Conservation (phyloP, 2,113 vertebrate species). For the Plectropomus leopardus region DNA sequence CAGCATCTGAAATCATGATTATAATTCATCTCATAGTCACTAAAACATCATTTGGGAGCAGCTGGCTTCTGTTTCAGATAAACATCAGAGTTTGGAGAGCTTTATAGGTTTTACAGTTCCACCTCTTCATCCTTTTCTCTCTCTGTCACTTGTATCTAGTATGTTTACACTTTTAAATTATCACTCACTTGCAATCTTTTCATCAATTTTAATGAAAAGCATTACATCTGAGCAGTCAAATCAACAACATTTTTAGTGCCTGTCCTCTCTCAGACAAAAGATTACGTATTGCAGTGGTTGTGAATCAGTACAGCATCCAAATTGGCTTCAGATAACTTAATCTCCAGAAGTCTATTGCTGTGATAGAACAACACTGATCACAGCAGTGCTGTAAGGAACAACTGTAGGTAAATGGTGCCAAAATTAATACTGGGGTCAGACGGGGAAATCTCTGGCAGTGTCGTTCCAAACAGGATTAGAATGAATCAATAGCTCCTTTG, state of each 20-base stretch:
- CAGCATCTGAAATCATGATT: no score
- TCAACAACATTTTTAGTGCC: background rate
- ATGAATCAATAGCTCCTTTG: conserved; percentile 37
- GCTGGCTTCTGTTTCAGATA: background rate
- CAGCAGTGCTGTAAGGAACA: background rate
- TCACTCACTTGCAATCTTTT: background rate
- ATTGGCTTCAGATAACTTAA: background rate
- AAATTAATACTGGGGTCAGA: conserved; percentile 19
- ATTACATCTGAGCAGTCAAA: background rate
- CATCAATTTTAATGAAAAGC: background rate
- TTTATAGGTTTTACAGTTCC: no score
- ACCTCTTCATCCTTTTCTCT: background rate
- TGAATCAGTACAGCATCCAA: background rate
- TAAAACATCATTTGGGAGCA: background rate
- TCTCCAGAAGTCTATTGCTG: background rate
- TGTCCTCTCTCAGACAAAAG: background rate
- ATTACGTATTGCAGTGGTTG: background rate
- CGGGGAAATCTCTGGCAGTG: conserved; percentile 5
- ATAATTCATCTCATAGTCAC: background rate
- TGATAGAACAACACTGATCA: background rate
- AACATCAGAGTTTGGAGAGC: conserved; percentile 5
- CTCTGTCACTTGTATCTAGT: background rate
- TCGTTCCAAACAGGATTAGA: conserved; percentile 22
- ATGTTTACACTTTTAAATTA: background rate
- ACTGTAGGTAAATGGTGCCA: background rate